phyloP scores from a whole-genome alignment of 2,888 invertebrate species.

The Catocala nupta region DNA sequence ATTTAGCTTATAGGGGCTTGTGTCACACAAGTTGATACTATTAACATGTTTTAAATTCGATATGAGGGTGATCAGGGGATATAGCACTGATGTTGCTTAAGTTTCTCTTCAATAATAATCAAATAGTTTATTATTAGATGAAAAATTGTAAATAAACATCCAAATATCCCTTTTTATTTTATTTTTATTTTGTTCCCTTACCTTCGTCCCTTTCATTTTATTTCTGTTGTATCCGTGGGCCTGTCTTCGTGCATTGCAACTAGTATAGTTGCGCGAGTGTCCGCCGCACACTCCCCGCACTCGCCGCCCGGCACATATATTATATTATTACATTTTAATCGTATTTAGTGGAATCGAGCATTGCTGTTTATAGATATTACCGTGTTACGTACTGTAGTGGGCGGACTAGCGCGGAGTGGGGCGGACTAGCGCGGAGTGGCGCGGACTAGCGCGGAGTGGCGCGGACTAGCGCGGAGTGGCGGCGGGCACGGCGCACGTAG shows the following conservation, averaged over 20 bases:
- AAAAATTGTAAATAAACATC: slow-evolving; percentile 87
- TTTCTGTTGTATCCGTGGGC: slow-evolving; percentile 54
- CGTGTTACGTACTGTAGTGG: slow-evolving; percentile 6
- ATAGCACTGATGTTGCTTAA: slow-evolving; percentile 78
- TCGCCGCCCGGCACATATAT: neutral
- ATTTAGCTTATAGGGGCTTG: slow-evolving; percentile 75
- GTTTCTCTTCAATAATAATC: slow-evolving; percentile 83
- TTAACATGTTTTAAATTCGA: slow-evolving; percentile 81
- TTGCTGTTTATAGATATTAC: slow-evolving; percentile 22
- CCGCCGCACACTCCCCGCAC: slow-evolving; percentile 6
- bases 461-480: slow-evolving; percentile 43
- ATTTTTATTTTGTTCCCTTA: slow-evolving; percentile 73
- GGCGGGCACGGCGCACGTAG: slow-evolving; percentile 47
- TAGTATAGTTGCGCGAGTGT: slow-evolving; percentile 50
- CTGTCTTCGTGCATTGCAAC: slow-evolving; percentile 65
- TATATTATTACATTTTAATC: neutral
- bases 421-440: slow-evolving; percentile 10
- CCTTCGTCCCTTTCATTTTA: slow-evolving; percentile 48
- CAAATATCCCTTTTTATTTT: slow-evolving; percentile 85
- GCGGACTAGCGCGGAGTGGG: neutral
- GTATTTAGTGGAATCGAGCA: slow-evolving; percentile 34
- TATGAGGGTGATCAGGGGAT: slow-evolving; percentile 81
- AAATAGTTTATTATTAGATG: slow-evolving; percentile 82
- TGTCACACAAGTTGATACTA: slow-evolving; percentile 71
- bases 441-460: slow-evolving; percentile 24